Base-by-base conservation (phyloP, 2,888 invertebrate species). In the Tethea ocularis region DNA sequence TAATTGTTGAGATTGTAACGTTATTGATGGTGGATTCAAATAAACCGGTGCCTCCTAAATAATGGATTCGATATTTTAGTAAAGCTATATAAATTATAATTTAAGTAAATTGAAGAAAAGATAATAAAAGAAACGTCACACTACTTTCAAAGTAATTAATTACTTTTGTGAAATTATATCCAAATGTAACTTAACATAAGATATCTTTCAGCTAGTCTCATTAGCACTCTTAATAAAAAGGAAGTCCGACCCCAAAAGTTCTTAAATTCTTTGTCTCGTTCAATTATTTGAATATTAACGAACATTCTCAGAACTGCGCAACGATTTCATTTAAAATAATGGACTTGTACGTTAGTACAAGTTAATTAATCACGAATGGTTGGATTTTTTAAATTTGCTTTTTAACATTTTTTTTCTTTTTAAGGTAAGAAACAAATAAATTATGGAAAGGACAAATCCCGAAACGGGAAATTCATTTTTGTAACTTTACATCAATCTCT, bases 401-500 rank as follows among this genome's bases (percentile, higher is more conserved):
- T 26, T 13, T 22, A 22, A 33, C 33, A 29, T 15, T 3, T 15
- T 26, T 26, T 53, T 20, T 5, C n/a, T 53, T 15, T 11, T 8
- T 29, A 29, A 29, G 29, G 10, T 6, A 33, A 13, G 13, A 22
- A 54, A 17, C 33, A 15, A 33, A 26, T 54, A 6, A 53, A 26
- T 54, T n/a, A n/a, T 17, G 13, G 20, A 20, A 11, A 4, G 33
- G 20, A 33, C 22, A 36, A 33, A 20, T 10, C 33, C 20, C 53
- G 53, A 20, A 33, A 33, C 33, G 53, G 10, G 22, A 36, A 54
- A 66, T 69, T 70, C 61, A 72, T 74, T 73, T 77, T 77, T 67
- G 62, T 66, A 63, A 63, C 61, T 69, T 63, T 66, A 70, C 73
- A 81, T 74, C 76, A 82, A 81, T 82, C 77, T 72, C 71, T 61